Base-by-base conservation (phyloP, 1,140 invertebrate genomes). In the Colletes latitarsis region DNA sequence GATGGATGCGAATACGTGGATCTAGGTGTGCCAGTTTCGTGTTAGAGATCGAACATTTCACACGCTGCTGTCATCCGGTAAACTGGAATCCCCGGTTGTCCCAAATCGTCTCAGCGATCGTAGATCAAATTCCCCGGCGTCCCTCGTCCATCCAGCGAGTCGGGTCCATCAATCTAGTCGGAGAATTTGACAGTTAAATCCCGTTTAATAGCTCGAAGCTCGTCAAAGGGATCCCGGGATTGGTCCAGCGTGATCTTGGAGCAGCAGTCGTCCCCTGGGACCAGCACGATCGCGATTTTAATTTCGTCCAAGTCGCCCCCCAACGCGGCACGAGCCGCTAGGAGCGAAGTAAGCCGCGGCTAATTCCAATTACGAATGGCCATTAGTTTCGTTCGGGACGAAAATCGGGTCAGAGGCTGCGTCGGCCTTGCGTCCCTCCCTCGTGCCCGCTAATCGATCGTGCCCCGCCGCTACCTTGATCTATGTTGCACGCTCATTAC, bases 321-420 rank as follows among this genome's bases (percentile, higher is more conserved):
- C 41, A 10, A 41, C 4, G 49, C 49, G 71, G n/a, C 63, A 66
- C 30, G 30, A n/a, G 41, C 63, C 41, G 17, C 4, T 10, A 49
- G 14, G 5, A 12, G 6, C 52, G 60, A 49, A 49, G 14, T 55
- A 49, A 73, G 52, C 66, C 83, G 58, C 79, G 76, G 85, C 88
- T 92, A 92, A 93, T 92, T 88, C 91, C 90, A 92, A 92, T 93
- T 93, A 92, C 89, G 85, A 82, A 89, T 89, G 88, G 87, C 91
- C 89, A 92, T 93, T 92, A 92, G 90, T 91, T 93, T 92, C 90
- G 91, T 92, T 90, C 86, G 75, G 57, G 86, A 89, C 86, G 85
- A 91, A 91, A 90, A 89, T 88, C 86, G 84, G 86, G 67, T 78
- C 76, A 71, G 77, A 79, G 15, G 30, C 63, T 41, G 43, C 30